Conservation (phyloP, 2,888 invertebrate genomes). For the Parascotia fuliginaria region DNA sequence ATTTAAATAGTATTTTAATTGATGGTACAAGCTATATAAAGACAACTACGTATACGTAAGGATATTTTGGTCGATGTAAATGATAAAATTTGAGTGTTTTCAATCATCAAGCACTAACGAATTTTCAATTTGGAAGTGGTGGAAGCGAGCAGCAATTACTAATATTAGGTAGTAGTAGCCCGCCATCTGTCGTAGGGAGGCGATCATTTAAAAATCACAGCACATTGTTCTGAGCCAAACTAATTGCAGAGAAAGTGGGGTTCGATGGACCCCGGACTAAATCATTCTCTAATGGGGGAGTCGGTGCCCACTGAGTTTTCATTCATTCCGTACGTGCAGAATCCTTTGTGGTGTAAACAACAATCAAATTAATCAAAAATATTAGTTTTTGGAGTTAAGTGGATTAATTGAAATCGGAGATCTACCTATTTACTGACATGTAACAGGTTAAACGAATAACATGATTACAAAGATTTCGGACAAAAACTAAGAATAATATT, state of each 20-base stretch:
- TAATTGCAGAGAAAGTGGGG: conserved; percentile 85
- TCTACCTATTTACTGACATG: no score
- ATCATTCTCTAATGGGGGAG: conserved; percentile 79
- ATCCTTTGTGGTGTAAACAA: conserved; percentile 26
- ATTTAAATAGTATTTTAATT: no score
- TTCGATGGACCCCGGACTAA: conserved; percentile 76
- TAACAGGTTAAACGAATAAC: no score
- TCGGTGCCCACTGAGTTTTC: conserved; percentile 47
- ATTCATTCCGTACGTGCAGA: conserved; percentile 47
- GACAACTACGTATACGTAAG: no score
- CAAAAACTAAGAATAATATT: no score
- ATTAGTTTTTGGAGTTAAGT: conserved; percentile 10
- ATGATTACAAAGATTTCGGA: no score
- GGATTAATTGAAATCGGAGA: conserved; percentile 1
- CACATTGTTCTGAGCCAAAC: conserved; percentile 83
- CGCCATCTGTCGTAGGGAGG: conserved; percentile 78
- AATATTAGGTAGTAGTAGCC: conserved; percentile 73
- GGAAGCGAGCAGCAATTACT: conserved; percentile 74
- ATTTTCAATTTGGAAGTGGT: conserved; percentile 35
- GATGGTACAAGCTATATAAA: no score
- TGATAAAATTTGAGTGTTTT: not conserved
- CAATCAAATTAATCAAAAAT: conserved; percentile 23
- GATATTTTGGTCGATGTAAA: no score
- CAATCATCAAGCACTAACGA: not conserved
- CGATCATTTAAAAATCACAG: conserved; percentile 85